These are phyloP conservation scores for Erinaceus europaeus DNA, from an alignment of 2,113 vertebrate species.

Conservation along the genomic window DNA sequence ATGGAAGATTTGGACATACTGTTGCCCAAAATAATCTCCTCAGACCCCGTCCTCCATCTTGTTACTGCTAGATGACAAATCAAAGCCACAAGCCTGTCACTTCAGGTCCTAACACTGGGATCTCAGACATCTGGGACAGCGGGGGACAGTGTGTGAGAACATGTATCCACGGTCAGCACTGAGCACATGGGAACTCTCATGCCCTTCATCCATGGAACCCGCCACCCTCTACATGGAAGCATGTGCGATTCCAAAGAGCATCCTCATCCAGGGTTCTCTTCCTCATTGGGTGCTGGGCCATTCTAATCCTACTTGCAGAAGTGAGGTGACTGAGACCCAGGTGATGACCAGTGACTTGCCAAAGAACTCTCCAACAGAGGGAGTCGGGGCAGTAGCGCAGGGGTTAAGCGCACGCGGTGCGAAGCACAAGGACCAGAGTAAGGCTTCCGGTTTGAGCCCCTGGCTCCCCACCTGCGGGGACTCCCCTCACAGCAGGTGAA, in stretches of 20 bases:
- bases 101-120: too few relatives aligned
- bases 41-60: neutral
- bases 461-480: too few relatives aligned
- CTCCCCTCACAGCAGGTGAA: too few relatives aligned
- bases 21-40: neutral
- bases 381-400: too few relatives aligned
- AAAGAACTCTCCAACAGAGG: too few relatives aligned
- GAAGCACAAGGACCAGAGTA: too few relatives aligned
- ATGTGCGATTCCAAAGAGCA: neutral
- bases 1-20: neutral
- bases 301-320: neutral
- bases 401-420: too few relatives aligned
- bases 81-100: neutral
- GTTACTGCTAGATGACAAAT: neutral
- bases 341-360: too few relatives aligned
- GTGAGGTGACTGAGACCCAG: too few relatives aligned
- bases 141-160: neutral
- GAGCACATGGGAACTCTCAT: neutral
- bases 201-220: too few relatives aligned
- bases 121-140: neutral
- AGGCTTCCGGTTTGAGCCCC: too few relatives aligned
- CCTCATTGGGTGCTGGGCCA: neutral
- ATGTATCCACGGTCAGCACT: neutral
- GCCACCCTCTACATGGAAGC: neutral
- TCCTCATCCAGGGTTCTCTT: neutral